Evolutionary conservation across 2,888 invertebrate genomes (phyloP).

Genomic region (Elaeidobius kamerunicus): DNA sequence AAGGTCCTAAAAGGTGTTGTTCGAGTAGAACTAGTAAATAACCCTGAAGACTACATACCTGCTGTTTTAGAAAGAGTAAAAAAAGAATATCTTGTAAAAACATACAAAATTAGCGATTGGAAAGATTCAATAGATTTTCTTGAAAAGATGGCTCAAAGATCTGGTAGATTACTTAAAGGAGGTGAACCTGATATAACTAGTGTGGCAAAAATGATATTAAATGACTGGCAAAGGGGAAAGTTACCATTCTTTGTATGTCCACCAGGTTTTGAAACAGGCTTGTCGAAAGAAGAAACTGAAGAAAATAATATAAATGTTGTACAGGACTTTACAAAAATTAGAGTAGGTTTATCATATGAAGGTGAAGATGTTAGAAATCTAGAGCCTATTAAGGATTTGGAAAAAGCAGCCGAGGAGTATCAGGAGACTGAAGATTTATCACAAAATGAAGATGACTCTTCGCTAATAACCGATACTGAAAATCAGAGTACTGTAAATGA

Average conservation of each 20-base stretch:
- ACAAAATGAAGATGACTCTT: slow-evolving; percentile 48
- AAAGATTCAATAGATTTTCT: slow-evolving; percentile 80
- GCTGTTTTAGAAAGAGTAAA: slow-evolving; percentile 84
- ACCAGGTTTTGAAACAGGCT: slow-evolving; percentile 72
- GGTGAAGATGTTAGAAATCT: slow-evolving; percentile 59
- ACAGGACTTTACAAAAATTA: slow-evolving; percentile 82
- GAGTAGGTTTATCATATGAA: slow-evolving; percentile 56
- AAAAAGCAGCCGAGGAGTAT: slow-evolving; percentile 40
- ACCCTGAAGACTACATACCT: slow-evolving; percentile 92
- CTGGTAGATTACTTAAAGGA: slow-evolving; percentile 90
- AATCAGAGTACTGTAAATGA: slow-evolving; percentile 15
- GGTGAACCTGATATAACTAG: slow-evolving; percentile 94
- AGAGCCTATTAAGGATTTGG: slow-evolving; percentile 47
- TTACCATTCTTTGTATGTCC: slow-evolving; percentile 92
- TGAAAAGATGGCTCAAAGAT: slow-evolving; percentile 80
- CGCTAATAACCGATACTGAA: slow-evolving; percentile 34
- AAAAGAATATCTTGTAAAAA: slow-evolving; percentile 83
- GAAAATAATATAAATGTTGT: slow-evolving; percentile 57
- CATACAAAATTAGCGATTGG: slow-evolving; percentile 87
- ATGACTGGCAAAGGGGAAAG: slow-evolving; percentile 98
- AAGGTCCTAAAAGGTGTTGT: slow-evolving; percentile 97
- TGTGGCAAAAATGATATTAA: slow-evolving; percentile 91
- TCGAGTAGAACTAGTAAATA: slow-evolving; percentile 88
- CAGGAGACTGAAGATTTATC: slow-evolving; percentile 46
- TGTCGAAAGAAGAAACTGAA: slow-evolving; percentile 46